Conservation (phyloP, 2,888 invertebrate genomes). For the Cephus spinipes region DNA sequence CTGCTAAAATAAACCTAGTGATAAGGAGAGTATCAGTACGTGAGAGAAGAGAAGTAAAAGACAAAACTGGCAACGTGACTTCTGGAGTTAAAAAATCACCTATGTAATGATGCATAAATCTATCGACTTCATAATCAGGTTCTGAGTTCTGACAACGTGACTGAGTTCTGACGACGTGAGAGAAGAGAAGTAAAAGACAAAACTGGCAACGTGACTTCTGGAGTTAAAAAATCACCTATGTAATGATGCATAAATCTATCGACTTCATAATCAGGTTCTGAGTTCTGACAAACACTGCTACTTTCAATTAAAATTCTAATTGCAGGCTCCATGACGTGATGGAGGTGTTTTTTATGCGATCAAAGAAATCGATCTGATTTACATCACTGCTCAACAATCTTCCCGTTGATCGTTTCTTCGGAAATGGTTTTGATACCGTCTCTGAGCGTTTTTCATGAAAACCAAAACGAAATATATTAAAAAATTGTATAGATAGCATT, state of each 20-base stretch:
- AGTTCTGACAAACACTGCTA: background rate
- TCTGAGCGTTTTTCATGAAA: too few species aligned
- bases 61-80: background rate
- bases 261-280: background rate
- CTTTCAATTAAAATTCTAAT: background rate
- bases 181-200: too few species aligned
- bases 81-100: background rate
- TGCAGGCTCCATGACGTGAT: background rate
- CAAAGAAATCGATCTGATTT: background rate
- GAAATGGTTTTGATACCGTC: background rate
- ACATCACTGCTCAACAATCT: background rate
- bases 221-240: too few species aligned
- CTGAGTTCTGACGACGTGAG: too few species aligned
- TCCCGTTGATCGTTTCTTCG: too few species aligned
- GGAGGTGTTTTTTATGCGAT: background rate
- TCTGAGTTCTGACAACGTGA: background rate
- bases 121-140: background rate
- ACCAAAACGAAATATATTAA: background rate
- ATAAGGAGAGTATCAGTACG: background rate
- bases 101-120: background rate
- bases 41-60: background rate
- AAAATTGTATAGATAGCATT: background rate
- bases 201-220: too few species aligned
- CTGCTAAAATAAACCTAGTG: background rate
- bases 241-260: background rate